phyloP scores from a whole-genome alignment of 2,888 invertebrate genomes.

The Neoascia interrupta region DNA sequence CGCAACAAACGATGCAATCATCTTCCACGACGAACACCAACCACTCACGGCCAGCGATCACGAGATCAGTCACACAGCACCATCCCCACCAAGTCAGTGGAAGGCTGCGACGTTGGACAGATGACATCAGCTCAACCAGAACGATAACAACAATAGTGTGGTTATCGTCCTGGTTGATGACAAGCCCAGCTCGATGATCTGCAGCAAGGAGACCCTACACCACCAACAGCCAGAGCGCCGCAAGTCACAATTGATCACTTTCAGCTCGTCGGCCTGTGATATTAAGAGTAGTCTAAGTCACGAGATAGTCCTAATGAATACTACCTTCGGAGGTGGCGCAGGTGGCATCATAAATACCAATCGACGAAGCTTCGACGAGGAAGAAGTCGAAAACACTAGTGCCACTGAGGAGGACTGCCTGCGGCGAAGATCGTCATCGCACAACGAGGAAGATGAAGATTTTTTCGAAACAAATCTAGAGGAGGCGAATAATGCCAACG shows the following conservation, averaged over 20 bases:
- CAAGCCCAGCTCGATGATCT: slow-evolving; percentile 79
- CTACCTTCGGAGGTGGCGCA: slow-evolving; percentile 63
- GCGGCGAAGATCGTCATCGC: slow-evolving; percentile 73
- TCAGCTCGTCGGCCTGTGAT: slow-evolving; percentile 78
- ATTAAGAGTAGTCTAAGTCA: slow-evolving; percentile 79
- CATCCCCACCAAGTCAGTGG: slow-evolving; percentile 72
- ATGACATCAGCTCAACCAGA: slow-evolving; percentile 79
- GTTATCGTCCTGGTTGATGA: slow-evolving; percentile 79
- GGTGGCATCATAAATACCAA: slow-evolving; percentile 64
- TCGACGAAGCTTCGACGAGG: slow-evolving; percentile 76
- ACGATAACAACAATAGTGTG: slow-evolving; percentile 78
- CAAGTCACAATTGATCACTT: slow-evolving; percentile 78
- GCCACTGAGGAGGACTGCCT: slow-evolving; percentile 75
- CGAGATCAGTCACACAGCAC: slow-evolving; percentile 71
- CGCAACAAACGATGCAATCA: slow-evolving; percentile 76
- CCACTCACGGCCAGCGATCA: slow-evolving; percentile 76
- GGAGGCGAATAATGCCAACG: slow-evolving; percentile 77
- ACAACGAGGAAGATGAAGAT: slow-evolving; percentile 75
- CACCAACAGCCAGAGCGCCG: slow-evolving; percentile 76
- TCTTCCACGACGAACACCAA: slow-evolving; percentile 77
- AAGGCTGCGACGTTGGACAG: slow-evolving; percentile 73
- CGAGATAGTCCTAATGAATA: slow-evolving; percentile 75
- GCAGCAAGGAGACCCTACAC: slow-evolving; percentile 75
- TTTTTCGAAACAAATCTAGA: slow-evolving; percentile 78
- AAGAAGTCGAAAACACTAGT: slow-evolving; percentile 72